These are phyloP conservation scores for Clarias platycephalus DNA, from an alignment of 2,797 vertebrate species.

Conservation along the genomic window DNA sequence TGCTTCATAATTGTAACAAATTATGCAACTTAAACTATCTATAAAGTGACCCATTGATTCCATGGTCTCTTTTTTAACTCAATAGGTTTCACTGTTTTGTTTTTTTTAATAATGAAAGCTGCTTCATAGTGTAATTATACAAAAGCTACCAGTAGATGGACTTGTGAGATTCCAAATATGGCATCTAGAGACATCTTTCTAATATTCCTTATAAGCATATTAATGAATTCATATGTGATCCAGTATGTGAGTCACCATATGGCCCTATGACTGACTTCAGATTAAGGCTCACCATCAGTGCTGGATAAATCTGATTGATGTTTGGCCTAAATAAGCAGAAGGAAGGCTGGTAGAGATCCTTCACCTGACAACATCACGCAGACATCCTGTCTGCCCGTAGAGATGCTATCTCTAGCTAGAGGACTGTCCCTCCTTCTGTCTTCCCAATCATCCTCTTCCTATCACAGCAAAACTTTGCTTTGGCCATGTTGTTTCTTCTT, in stretches of 20 bases:
- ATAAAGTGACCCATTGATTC: not conserved
- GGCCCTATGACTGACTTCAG: not conserved
- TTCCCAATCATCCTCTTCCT: conserved; percentile 46
- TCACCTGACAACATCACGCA: conserved; percentile 76
- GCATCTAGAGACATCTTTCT: not conserved
- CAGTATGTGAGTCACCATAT: not conserved
- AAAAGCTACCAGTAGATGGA: not conserved
- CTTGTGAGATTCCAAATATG: not conserved
- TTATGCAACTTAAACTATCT: not conserved
- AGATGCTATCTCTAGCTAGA: conserved; percentile 74
- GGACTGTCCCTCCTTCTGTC: conserved; percentile 52
- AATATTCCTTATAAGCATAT: not conserved
- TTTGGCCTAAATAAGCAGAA: conserved; percentile 40
- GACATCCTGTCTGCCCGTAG: conserved; percentile 75
- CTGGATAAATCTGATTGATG: conserved; percentile 20
- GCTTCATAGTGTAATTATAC: not conserved
- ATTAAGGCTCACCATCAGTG: not conserved
- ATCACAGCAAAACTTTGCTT: conserved; percentile 21
- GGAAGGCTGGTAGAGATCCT: conserved; percentile 60
- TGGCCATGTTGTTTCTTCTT: conserved; percentile 41
- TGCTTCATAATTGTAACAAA: conserved; percentile 11
- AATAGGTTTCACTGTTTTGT: not conserved
- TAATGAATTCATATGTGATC: not conserved
- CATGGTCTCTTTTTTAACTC: not conserved
- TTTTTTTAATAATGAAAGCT: not conserved